Conservation (phyloP, 1,140 invertebrate species). For the Lepidurus couesii region DNA sequence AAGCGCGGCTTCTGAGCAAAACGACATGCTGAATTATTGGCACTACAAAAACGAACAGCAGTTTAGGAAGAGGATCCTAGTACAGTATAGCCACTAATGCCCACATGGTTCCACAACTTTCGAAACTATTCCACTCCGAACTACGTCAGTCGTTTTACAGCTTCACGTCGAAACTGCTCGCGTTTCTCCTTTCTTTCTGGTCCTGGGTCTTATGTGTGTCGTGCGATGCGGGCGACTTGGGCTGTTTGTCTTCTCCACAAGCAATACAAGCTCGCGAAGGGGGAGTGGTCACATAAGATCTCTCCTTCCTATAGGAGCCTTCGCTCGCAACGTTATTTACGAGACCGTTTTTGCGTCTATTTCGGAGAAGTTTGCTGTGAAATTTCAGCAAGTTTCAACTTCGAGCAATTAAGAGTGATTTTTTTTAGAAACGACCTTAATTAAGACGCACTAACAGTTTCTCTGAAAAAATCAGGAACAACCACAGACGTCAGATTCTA, state of each 20-base stretch:
- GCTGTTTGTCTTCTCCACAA: conserved; percentile 5
- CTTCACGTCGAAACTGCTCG: conserved; percentile 11
- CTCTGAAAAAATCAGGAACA: no score
- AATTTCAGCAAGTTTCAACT: no score
- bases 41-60: no score
- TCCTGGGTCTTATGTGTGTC: not conserved
- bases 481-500: no score
- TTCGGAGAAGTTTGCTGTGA: not conserved
- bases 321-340: not conserved
- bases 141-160: not conserved
- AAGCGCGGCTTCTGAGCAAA: not conserved
- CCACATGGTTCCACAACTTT: not conserved
- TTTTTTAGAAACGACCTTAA: no score
- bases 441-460: no score
- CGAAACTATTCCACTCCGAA: not conserved
- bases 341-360: not conserved
- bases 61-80: no score
- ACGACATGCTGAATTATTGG: no score
- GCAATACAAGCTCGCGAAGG: not conserved
- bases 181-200: not conserved
- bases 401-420: no score
- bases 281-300: not conserved
- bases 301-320: not conserved
- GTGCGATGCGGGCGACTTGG: not conserved
- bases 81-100: no score